Base-by-base conservation (phyloP, 2,113 vertebrate species). In the Hemibagrus wyckioides region DNA sequence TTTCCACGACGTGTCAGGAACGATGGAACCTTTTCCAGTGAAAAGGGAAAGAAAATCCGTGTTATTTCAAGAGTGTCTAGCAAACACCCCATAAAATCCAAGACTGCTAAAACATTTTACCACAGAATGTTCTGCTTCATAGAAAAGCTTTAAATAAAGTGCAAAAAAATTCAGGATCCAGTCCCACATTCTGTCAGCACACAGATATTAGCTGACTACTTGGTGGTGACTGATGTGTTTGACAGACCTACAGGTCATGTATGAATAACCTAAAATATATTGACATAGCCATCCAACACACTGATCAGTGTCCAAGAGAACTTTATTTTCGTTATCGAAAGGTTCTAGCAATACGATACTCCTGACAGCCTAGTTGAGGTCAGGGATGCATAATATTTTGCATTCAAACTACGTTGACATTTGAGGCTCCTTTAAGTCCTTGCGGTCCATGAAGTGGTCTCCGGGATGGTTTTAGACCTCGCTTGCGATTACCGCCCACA, bases 321-420 rank as follows among this genome's bases (percentile, higher is more conserved):
- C 85, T 86, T 69, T 80, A 41, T 86, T 86, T 80, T 80, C 76
- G 8, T 80, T 86, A 80, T 76, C 57, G 19, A n/a, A n/a, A 86
- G 63, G 10, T 86, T 85, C 81, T 9, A 71, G 57, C 48, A 89
- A 79, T 56, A 33, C 25, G 48, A 57, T 80, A 44, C 69, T 56
- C 69, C 83, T 59, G 54, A 41, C 79, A 54, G 76, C 76, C 2
- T 19, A 30, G 33, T 44, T 56, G 36, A 86, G 77, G 85, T 44
- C 79, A 56, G 48, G 65, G 61, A 56, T 57, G 69, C 36, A 36
- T 56, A 73, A 71, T 41, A 89, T 79, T 84, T 57, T 56, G 77
- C 44, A 4, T 67, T 69, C 44, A 52, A n/a, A 56, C 21, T 63
- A n/a, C 76, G 6, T 83, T 83, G 41, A 59, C 63, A 28, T 48